A percentile compares a stretch with the other conserved stretches of the same genome.
Evolutionary conservation across 1,140 invertebrate species (phyloP).

Genomic region (Lineus longissimus): DNA sequence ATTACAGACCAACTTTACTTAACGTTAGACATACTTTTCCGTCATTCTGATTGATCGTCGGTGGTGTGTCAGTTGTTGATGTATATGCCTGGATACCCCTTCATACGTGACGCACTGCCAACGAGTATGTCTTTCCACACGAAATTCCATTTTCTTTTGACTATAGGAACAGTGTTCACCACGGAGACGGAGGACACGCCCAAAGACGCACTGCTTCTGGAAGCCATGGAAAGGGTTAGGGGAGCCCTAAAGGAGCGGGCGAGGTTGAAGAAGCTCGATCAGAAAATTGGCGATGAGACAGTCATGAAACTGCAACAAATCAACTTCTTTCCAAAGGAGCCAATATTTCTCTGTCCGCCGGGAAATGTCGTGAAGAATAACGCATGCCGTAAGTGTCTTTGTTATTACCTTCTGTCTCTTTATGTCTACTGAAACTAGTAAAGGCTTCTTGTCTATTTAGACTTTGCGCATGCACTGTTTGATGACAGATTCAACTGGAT

Average conservation of each 20-base stretch:
- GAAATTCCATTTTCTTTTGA: constrained; percentile 1
- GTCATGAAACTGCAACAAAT: constrained; percentile 37
- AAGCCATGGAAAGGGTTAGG: constrained; percentile 36
- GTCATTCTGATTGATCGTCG: no score
- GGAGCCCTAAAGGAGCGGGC: constrained; percentile 42
- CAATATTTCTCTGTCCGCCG: constrained; percentile 47
- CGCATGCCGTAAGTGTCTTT: constrained; percentile 49
- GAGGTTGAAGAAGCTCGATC: constrained; percentile 43
- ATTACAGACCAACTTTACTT: no score
- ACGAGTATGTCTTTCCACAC: no score
- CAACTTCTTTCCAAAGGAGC: constrained; percentile 33
- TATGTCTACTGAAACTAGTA: not conserved
- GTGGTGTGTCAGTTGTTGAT: no score
- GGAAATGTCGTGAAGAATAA: constrained; percentile 48
- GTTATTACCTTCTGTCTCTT: not conserved
- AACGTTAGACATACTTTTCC: no score
- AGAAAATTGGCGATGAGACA: constrained; percentile 37
- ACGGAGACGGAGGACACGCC: constrained; percentile 14
- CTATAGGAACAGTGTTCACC: constrained; percentile 24
- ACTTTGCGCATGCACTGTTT: no score
- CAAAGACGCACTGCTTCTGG: constrained; percentile 28
- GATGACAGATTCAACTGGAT: no score
- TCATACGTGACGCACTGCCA: no score
- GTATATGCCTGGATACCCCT: no score
- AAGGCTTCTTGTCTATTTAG: no score